A percentile compares a stretch with the other conserved stretches of the same genome.
Evolutionary conservation across 2,888 invertebrate species (phyloP).

Genomic region (Himalopsyche japonica): DNA sequence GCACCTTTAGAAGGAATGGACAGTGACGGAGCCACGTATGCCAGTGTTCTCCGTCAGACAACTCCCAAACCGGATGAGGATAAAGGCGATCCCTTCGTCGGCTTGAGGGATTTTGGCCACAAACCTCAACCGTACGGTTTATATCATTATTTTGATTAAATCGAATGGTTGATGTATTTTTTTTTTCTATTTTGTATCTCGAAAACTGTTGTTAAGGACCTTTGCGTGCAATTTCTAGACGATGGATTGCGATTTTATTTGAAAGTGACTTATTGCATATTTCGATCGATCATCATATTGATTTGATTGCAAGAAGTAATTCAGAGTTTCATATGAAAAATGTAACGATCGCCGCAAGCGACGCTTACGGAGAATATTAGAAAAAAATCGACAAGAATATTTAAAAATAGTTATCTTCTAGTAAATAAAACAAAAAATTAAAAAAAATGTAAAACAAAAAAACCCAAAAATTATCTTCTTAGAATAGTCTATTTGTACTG

Average conservation of each 20-base stretch:
- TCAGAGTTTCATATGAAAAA: constrained; percentile 12
- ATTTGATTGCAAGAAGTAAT: constrained; percentile 10
- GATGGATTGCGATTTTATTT: constrained; percentile 8
- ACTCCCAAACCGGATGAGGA: constrained; percentile 42
- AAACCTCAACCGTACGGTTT: constrained; percentile 52
- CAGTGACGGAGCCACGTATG: constrained; percentile 45
- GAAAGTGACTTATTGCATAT: constrained; percentile 17
- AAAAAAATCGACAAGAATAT: constrained; percentile 19
- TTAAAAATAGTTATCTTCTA: constrained; percentile 23
- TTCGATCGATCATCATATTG: constrained; percentile 5
- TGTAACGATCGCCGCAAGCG: constrained; percentile 7
- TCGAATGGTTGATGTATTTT: constrained; percentile 11
- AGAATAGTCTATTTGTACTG: constrained; percentile 40
- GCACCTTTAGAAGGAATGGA: constrained; percentile 34
- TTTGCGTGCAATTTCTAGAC: constrained; percentile 26
- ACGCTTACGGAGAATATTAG: constrained; percentile 16
- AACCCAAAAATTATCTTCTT: constrained; percentile 41
- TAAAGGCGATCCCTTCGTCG: constrained; percentile 55
- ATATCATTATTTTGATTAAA: constrained; percentile 62
- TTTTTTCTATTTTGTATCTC: constrained; percentile 26
- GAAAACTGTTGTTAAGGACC: constrained; percentile 9
- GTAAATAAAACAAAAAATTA: constrained; percentile 15
- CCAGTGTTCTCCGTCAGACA: constrained; percentile 45
- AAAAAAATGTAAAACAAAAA: constrained; percentile 39
- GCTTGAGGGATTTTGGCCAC: constrained; percentile 55